These are phyloP conservation scores for Mystacides longicornis DNA, from an alignment of 2,888 invertebrate genomes.

Conservation along the genomic window DNA sequence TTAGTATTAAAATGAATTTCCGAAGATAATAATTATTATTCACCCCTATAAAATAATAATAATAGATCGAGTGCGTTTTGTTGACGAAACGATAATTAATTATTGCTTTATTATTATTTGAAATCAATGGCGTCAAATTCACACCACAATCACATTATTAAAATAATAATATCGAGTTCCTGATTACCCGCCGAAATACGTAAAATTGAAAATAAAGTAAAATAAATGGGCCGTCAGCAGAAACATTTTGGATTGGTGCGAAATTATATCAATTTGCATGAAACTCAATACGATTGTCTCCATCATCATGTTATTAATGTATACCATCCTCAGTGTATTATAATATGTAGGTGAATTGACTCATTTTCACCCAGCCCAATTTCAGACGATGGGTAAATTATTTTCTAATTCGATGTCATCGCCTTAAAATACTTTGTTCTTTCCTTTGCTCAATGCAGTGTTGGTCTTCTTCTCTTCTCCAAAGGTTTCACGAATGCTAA, in stretches of 20 bases:
- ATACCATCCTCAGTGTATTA: too few species aligned
- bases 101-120: neutral
- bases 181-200: neutral
- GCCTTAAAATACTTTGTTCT: too few species aligned
- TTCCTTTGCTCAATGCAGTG: too few species aligned
- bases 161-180: neutral
- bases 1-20: too few species aligned
- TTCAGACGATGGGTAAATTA: neutral
- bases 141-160: neutral
- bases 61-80: neutral
- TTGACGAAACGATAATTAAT: neutral
- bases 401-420: neutral
- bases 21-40: too few species aligned
- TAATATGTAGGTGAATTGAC: too few species aligned
- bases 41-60: too few species aligned
- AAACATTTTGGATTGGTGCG: neutral
- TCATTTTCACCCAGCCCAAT: too few species aligned
- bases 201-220: neutral
- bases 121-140: slow-evolving; percentile 1
- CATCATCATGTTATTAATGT: neutral
- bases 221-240: neutral
- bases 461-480: too few species aligned
- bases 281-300: neutral
- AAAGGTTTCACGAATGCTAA: too few species aligned
- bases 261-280: neutral